Evolutionary conservation across 2,113 vertebrate genomes (phyloP).

Genomic region (Dissostichus mawsoni): DNA sequence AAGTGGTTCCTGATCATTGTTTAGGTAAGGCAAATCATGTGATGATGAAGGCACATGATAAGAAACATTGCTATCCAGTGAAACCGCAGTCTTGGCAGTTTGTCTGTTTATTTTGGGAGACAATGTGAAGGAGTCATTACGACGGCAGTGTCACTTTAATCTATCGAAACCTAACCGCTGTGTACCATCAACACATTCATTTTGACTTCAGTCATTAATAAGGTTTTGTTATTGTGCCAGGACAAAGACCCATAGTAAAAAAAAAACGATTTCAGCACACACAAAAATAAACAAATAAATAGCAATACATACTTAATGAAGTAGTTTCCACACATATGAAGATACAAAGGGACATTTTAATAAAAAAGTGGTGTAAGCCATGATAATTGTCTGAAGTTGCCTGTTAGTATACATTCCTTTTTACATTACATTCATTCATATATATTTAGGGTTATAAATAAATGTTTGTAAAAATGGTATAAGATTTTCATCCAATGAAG

Average conservation of each 20-base stretch:
- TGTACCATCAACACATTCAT: neutral
- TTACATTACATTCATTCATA: neutral
- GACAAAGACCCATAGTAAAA: neutral
- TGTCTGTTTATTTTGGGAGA: slow-evolving; percentile 54
- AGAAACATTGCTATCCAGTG: slow-evolving; percentile 40
- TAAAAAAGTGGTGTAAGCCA: neutral
- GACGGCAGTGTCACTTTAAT: neutral
- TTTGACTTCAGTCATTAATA: slow-evolving; percentile 30
- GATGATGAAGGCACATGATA: neutral
- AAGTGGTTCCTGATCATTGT: slow-evolving; percentile 12
- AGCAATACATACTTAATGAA: too few species aligned
- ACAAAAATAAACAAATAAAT: too few species aligned
- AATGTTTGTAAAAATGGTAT: neutral
- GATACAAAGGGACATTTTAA: neutral
- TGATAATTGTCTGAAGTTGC: neutral
- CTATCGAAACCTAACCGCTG: slow-evolving; percentile 16
- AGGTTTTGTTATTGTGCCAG: slow-evolving; percentile 10
- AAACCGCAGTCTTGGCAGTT: slow-evolving; percentile 31
- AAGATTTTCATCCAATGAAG: neutral
- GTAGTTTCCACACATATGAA: neutral
- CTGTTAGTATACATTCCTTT: too few species aligned
- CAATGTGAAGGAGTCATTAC: slow-evolving; percentile 15
- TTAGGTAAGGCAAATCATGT: slow-evolving; percentile 1
- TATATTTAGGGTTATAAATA: neutral
- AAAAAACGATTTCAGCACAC: too few species aligned